These are phyloP conservation scores for Spisula solida DNA, from an alignment of 2,888 invertebrate genomes.

Conservation along the genomic window DNA sequence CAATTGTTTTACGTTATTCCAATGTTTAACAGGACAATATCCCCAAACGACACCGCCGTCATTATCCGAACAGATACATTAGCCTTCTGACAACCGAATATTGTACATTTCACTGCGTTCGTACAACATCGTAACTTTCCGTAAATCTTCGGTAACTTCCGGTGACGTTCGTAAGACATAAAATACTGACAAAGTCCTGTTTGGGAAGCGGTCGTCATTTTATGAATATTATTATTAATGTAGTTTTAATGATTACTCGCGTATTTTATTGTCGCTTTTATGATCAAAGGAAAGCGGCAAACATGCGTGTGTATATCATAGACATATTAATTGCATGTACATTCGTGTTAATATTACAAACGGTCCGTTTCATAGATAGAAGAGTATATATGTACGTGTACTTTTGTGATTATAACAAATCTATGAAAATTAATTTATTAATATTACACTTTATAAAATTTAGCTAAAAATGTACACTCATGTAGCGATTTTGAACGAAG, in stretches of 20 bases:
- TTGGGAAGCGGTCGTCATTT: conserved; percentile 23
- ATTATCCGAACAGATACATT: conserved; percentile 37
- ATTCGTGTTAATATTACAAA: too few relatives aligned
- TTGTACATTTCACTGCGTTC: conserved; percentile 1
- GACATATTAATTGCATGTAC: not conserved
- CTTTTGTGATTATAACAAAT: too few relatives aligned
- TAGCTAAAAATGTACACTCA: too few relatives aligned
- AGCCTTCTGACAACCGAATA: conserved; percentile 4
- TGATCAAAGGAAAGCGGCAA: conserved; percentile 2
- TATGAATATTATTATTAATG: conserved; percentile 27
- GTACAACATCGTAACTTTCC: not conserved
- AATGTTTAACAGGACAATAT: conserved; percentile 11
- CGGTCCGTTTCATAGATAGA: too few relatives aligned
- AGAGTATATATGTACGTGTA: too few relatives aligned
- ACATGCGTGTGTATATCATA: not conserved
- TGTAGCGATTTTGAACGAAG: too few relatives aligned
- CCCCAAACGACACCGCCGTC: conserved; percentile 21
- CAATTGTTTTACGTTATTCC: conserved; percentile 19
- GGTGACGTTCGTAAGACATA: conserved; percentile 6
- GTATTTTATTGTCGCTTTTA: conserved; percentile 16
- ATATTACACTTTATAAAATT: too few relatives aligned
- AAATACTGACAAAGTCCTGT: not conserved
- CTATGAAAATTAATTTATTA: too few relatives aligned
- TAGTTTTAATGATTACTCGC: conserved; percentile 16
- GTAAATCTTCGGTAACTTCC: not conserved